Conservation (phyloP, 2,113 vertebrate genomes). For the Geococcyx californianus region DNA sequence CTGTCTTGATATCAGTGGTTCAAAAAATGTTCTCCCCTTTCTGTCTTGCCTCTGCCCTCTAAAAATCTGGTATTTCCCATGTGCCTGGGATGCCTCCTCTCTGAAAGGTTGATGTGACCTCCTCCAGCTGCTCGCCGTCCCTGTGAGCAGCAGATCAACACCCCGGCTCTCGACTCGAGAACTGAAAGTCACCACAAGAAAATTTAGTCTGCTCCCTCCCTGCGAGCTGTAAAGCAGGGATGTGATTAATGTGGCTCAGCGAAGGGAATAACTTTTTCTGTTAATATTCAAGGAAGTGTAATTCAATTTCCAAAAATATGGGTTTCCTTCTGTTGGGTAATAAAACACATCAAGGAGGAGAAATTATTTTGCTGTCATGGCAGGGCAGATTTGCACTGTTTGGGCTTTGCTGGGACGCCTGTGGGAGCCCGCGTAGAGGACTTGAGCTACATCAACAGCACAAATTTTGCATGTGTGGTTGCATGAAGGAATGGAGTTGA, state of each 20-base stretch:
- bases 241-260: not conserved
- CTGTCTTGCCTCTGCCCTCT: not conserved
- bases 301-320: constrained; percentile 3
- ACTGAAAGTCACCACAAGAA: not conserved
- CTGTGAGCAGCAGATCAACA: fast-evolving
- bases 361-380: not conserved
- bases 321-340: not conserved
- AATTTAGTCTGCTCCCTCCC: not conserved
- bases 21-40: not conserved
- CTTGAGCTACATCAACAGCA: fast-evolving
- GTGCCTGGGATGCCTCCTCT: not conserved
- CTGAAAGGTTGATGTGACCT: too few relatives aligned
- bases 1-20: not conserved
- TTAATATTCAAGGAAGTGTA: constrained; percentile 17
- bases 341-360: not conserved
- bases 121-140: fast-evolving
- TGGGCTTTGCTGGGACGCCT: not conserved
- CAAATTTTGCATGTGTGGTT: fast-evolving
- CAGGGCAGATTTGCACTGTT: not conserved
- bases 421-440: not conserved
- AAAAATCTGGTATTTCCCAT: not conserved
- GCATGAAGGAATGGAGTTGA: fast-evolving
- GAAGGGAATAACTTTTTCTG: not conserved
- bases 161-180: not conserved
- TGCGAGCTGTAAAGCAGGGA: not conserved